Conservation (phyloP, 1,140 invertebrate species). For the Radopholus similis region DNA sequence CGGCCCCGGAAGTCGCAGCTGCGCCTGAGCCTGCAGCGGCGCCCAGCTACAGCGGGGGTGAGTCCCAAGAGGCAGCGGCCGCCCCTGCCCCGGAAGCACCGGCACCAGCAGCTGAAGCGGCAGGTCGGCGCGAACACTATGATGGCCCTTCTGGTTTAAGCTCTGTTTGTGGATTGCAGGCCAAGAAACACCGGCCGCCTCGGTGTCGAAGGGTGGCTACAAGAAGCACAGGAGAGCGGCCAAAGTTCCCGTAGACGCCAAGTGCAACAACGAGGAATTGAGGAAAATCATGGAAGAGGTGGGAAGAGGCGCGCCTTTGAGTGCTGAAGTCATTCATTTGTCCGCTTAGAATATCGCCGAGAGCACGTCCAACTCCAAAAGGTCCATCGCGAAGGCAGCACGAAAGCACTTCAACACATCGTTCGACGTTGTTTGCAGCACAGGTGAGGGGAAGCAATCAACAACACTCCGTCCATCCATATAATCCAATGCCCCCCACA, state of each 20-base stretch:
- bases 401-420: conserved; percentile 42
- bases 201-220: conserved; percentile 24
- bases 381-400: conserved; percentile 38
- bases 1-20: conserved; percentile 15
- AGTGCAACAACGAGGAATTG: conserved; percentile 47
- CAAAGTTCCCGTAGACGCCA: conserved; percentile 40
- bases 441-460: conserved; percentile 6
- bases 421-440: conserved; percentile 48
- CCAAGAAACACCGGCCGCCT: not conserved
- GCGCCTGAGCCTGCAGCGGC: conserved; percentile 13
- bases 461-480: not conserved
- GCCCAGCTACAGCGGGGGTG: conserved; percentile 10
- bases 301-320: not conserved
- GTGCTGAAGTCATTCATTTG: not conserved
- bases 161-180: not conserved
- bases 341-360: conserved; percentile 40
- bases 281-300: conserved; percentile 37
- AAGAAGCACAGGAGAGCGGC: conserved; percentile 25
- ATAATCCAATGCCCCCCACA: conserved; percentile 4
- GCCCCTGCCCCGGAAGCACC: conserved; percentile 4
- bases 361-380: conserved; percentile 38
- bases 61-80: not conserved
- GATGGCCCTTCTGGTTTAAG: conserved; percentile 15
- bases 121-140: not conserved
- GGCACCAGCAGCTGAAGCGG: conserved; percentile 19